Evolutionary conservation across 2,888 invertebrate species (phyloP), one percentile per base, ranked within the genome.

Genomic region (Saturnia japonica): DNA sequence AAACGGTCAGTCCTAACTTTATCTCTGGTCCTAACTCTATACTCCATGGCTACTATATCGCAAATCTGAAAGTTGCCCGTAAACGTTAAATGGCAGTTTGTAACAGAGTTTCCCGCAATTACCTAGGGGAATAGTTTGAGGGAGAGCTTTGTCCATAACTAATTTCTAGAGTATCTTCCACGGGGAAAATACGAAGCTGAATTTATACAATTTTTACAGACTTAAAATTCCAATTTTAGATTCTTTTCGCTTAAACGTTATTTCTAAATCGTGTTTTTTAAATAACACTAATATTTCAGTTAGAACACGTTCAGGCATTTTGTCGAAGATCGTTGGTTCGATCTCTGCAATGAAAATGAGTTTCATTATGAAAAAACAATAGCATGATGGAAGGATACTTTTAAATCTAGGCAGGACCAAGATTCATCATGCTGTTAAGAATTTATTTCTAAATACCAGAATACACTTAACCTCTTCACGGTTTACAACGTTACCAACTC

Each of bases 51-150:
- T 47, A 54, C 3, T 54, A 54, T 22, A 28, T 45, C 60, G n/a
- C 69, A 22, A 14, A 9, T 47, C 45, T 19, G 34, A 68, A 45
- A 47, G 43, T 25, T 19, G 19, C n/a, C 19, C n/a, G 19, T 28
- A 22, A 64, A 64, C 45, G 40, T 69, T 69, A 34, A 47, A 64
- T 64, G 69, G 47, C 73, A 71, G 71, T 75, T 78, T 78, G 74
- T 71, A 72, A 70, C 72, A 68, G 70, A 72, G 71, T 74, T 75
- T 77, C 77, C 76, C 71, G 75, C 78, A 81, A 82, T 80, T 78
- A 80, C 72, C 54, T 70, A 75, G 71, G 74, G 73, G 74, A 73
- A 74, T 72, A 74, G 76, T 77, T 80, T 77, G 77, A 80, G 80
- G 76, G 73, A 76, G 73, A 75, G 75, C 76, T 78, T 79, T 77